phyloP scores from a whole-genome alignment of 1,140 invertebrate genomes.

The Drosophila kurseongensis region DNA sequence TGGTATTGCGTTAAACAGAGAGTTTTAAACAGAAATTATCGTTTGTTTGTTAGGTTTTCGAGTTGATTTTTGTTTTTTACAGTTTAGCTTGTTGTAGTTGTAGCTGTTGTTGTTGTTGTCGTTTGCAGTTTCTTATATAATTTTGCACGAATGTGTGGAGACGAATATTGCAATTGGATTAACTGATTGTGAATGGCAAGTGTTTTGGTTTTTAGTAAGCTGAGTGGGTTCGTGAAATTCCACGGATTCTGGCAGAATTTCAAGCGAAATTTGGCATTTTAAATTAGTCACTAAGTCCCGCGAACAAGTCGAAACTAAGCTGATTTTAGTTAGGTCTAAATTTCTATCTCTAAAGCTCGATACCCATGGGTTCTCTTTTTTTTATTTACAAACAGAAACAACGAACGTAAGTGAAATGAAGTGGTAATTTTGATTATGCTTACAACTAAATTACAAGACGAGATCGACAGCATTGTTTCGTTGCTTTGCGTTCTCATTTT shows the following conservation, averaged over 20 bases:
- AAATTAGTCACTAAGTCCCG: constrained; percentile 29
- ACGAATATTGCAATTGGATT: constrained; percentile 20
- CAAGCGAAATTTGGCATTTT: constrained; percentile 18
- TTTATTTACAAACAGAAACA: constrained; percentile 41
- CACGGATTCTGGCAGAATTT: constrained; percentile 1
- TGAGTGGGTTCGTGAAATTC: constrained; percentile 4
- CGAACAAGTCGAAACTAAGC: constrained; percentile 11
- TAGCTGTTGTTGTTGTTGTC: constrained; percentile 25
- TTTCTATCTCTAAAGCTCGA: constrained; percentile 10
- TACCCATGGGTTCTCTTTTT: not conserved
- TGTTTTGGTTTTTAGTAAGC: constrained; percentile 36
- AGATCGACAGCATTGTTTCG: constrained; percentile 31
- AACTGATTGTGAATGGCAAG: constrained; percentile 17
- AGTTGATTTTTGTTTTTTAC: constrained; percentile 36
- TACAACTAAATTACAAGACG: constrained; percentile 62
- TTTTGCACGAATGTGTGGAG: constrained; percentile 37
- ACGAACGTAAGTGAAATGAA: constrained; percentile 32
- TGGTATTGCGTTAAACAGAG: constrained; percentile 62
- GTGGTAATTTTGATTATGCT: constrained; percentile 47
- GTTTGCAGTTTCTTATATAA: constrained; percentile 27
- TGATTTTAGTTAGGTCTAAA: constrained; percentile 12
- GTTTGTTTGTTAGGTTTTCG: constrained; percentile 70
- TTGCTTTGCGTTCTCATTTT: constrained; percentile 34
- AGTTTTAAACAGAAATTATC: constrained; percentile 52
- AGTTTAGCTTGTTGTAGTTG: constrained; percentile 43